Percentiles rank a stretch among this genome's conserved stretches.
These are phyloP conservation scores for Anadara kagoshimensis DNA, from an alignment of 1,140 invertebrate genomes.

Conservation along the genomic window DNA sequence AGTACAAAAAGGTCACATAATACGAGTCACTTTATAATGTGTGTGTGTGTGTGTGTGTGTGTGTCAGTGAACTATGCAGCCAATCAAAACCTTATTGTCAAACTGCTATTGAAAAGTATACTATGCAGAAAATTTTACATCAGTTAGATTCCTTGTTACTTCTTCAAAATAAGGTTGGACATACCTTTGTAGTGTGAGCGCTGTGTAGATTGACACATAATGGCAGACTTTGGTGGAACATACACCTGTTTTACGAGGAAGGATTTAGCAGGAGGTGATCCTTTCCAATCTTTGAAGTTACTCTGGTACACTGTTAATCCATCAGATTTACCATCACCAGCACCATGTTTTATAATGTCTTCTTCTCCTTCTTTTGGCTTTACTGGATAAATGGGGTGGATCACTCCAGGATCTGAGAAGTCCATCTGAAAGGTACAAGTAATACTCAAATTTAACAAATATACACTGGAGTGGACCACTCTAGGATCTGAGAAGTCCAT, in stretches of 20 bases:
- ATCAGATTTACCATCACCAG: neutral
- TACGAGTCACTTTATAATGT: too few relatives aligned
- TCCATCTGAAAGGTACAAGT: neutral
- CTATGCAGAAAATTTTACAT: too few relatives aligned
- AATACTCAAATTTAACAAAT: too few relatives aligned
- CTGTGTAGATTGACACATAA: conserved; percentile 26
- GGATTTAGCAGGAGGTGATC: conserved; percentile 12
- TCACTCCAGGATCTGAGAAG: conserved; percentile 2
- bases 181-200: conserved; percentile 27
- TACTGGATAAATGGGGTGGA: neutral
- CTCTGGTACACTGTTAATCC: conserved; percentile 18
- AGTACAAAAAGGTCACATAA: too few relatives aligned
- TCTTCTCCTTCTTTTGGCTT: conserved; percentile 8
- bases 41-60: too few relatives aligned
- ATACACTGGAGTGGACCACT: neutral
- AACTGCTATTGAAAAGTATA: too few relatives aligned
- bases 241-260: conserved; percentile 26
- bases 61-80: too few relatives aligned
- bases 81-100: too few relatives aligned
- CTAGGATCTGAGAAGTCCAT: conserved; percentile 10
- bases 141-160: too few relatives aligned
- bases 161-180: too few relatives aligned
- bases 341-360: conserved; percentile 19
- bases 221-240: conserved; percentile 15
- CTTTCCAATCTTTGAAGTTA: conserved; percentile 18